Evolutionary conservation across 2,888 invertebrate genomes (phyloP), one percentile per base, ranked within the genome.

Genomic region (Heliconius hortense): DNA sequence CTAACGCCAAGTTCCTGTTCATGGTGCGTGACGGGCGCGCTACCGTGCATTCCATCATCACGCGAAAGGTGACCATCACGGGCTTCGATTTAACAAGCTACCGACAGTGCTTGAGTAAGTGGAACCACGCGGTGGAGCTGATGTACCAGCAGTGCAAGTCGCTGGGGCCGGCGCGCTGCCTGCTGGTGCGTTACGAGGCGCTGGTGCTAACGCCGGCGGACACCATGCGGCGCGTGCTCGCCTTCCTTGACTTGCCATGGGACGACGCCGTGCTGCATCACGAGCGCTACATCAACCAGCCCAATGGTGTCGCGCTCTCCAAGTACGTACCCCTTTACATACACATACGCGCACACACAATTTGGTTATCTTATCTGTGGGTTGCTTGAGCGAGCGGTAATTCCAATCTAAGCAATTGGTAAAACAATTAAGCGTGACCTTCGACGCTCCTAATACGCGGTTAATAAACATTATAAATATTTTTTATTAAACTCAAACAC

Each of bases 1-100:
- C 99, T 67, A 98, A 98, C 88, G 97, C 99, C 77, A 99, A 99
- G 94, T 99, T 99, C 93, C 95, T 99, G 83, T 98, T 99, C 91
- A 99, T 99, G 98, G 97, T 99, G 83, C 96, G 99, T 80, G 99
- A 99, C 90, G 99, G 99, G 39, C 96, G 99, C 80, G 99, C 99
- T 79, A 99, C 99, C 35, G 99, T 99, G 79, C 99, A 99, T 94
- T 99, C 99, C 80, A 99, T 99, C 89, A 99, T 99, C 87, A 97
- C 98, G 72, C 95, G 99, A 84, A 98, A 98, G 96, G 98, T 94
- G 82, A 94, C 94, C 66, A 98, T 98, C 85, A 97, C 97, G 24
- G 99, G 99, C 67, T 99, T 99, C 94, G 98, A 99, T 94, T 94
- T 99, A 90, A 96, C 96, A 82, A 97, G 97, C 90, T 99, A 98